Evolutionary conservation across 2,113 vertebrate species (phyloP).

Genomic region (Loxodonta africana): DNA sequence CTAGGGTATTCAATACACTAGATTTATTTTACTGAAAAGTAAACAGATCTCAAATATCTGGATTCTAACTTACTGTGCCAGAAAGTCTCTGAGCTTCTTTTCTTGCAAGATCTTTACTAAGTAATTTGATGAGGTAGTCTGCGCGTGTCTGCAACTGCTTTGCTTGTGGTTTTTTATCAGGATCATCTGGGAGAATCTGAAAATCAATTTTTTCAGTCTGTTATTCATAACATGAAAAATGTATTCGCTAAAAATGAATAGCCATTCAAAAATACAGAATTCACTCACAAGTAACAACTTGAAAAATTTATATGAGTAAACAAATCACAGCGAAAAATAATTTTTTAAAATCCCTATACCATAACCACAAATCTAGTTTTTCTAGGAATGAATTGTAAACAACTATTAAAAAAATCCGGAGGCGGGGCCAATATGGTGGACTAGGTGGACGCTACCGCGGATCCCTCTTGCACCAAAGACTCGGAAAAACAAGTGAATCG

Average conservation of each 20-base stretch:
- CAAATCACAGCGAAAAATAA: neutral
- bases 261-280: neutral
- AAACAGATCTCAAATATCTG: neutral
- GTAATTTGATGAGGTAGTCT: constrained; percentile 99
- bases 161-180: constrained; percentile 99
- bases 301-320: neutral
- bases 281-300: constrained; percentile 15
- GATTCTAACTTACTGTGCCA: constrained; percentile 91
- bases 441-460: too few relatives aligned
- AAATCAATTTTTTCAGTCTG: constrained; percentile 68
- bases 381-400: constrained; percentile 32
- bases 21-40: neutral
- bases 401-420: neutral
- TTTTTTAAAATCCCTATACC: neutral
- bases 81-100: constrained; percentile 96
- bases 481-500: too few relatives aligned
- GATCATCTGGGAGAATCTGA: constrained; percentile 98
- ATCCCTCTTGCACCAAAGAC: too few relatives aligned
- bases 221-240: constrained; percentile 51
- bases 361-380: constrained; percentile 16
- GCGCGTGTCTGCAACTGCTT: constrained; percentile 99
- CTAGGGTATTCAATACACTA: neutral
- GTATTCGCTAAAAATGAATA: neutral
- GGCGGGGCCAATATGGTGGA: too few relatives aligned
- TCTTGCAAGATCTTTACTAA: constrained; percentile 96